These are phyloP conservation scores for Megalops atlanticus DNA, from an alignment of 2,113 vertebrate genomes.

Conservation along the genomic window DNA sequence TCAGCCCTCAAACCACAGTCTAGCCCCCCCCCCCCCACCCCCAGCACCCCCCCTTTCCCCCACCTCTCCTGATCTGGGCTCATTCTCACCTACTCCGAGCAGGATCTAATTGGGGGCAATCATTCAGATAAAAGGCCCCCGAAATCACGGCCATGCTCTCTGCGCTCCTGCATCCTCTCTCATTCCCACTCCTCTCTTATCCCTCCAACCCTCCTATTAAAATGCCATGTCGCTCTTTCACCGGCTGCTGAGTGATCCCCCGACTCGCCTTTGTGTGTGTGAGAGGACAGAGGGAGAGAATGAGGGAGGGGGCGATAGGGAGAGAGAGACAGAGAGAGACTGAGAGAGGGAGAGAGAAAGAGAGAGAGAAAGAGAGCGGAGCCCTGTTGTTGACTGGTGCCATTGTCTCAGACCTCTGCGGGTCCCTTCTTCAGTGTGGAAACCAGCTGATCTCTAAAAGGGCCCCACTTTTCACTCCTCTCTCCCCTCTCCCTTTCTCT, in stretches of 20 bases:
- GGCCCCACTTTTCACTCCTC: conserved; percentile 52
- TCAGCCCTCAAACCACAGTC: background rate
- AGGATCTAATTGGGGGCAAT: conserved; percentile 74
- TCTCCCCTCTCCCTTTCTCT: conserved; percentile 29
- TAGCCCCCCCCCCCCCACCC: conserved; percentile 16
- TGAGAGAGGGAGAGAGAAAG: background rate
- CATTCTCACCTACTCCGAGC: conserved; percentile 63
- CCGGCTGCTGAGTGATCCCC: conserved; percentile 46
- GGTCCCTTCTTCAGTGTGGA: conserved; percentile 56
- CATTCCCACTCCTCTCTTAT: conserved; percentile 48
- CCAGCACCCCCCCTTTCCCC: conserved; percentile 16
- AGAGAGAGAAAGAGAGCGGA: conserved; percentile 22
- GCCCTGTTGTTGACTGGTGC: conserved; percentile 62
- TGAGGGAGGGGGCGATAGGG: background rate
- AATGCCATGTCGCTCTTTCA: conserved; percentile 66
- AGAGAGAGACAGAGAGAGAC: conserved; percentile 22
- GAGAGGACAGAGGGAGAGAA: conserved; percentile 37
- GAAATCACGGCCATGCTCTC: conserved; percentile 51
- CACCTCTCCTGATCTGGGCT: conserved; percentile 50
- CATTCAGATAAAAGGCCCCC: conserved; percentile 68
- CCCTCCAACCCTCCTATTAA: conserved; percentile 54
- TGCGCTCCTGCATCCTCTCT: conserved; percentile 43
- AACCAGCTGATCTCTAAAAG: conserved; percentile 56
- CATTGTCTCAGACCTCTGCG: conserved; percentile 62
- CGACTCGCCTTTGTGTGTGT: conserved; percentile 57